phyloP scores from a whole-genome alignment of 2,113 vertebrate genomes.

The Psittacara wagleri region DNA sequence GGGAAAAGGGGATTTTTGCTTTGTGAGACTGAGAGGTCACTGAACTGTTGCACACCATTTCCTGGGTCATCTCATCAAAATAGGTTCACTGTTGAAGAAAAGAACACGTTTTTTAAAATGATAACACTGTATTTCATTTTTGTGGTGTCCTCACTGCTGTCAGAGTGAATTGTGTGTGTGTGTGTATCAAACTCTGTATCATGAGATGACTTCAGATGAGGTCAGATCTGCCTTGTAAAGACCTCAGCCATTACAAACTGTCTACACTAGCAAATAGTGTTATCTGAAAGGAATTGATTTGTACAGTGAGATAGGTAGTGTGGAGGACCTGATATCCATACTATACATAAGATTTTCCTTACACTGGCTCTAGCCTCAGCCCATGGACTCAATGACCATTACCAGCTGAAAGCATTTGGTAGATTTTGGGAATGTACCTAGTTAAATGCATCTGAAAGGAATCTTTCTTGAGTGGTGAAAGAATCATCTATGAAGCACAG shows the following conservation, averaged over 20 bases:
- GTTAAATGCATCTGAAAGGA: neutral
- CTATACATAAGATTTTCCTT: accelerated
- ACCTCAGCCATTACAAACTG: neutral
- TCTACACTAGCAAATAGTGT: neutral
- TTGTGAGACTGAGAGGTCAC: neutral
- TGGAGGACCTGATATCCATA: neutral
- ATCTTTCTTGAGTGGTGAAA: neutral
- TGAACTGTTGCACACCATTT: neutral
- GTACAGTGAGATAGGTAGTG: neutral
- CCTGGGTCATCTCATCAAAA: neutral
- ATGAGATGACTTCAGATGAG: neutral
- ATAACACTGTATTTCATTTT: neutral
- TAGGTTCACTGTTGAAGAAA: neutral
- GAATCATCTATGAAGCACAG: neutral
- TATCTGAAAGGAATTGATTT: neutral
- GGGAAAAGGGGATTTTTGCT: neutral
- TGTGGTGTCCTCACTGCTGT: neutral
- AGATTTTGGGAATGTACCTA: neutral
- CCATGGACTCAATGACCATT: neutral
- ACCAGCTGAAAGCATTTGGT: neutral
- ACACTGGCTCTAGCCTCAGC: neutral
- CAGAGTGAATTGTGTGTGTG: neutral
- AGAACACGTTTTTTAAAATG: neutral
- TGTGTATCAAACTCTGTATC: neutral
- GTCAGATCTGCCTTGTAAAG: neutral